phyloP scores from a whole-genome alignment of 1,140 invertebrate genomes.

The Episyrphus balteatus region DNA sequence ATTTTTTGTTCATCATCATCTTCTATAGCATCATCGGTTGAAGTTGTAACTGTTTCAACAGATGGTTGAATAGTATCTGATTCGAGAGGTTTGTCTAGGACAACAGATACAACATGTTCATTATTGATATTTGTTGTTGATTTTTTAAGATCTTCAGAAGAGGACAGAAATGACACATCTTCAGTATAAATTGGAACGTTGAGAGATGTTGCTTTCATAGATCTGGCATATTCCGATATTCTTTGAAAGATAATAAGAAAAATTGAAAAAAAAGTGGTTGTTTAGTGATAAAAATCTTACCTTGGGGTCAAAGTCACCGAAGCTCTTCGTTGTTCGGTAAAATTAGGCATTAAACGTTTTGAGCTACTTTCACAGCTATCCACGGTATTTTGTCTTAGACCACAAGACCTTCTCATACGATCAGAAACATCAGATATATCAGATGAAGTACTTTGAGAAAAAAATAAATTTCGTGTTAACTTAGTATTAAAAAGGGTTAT shows the following conservation, averaged over 20 bases:
- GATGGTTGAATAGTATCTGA: neutral
- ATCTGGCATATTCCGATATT: neutral
- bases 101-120: neutral
- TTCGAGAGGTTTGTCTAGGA: neutral
- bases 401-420: slow-evolving; percentile 43
- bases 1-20: neutral
- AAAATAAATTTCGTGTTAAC: neutral
- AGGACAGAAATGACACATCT: too few species aligned
- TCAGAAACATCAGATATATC: slow-evolving; percentile 53
- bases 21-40: neutral
- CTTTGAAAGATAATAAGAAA: neutral
- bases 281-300: slow-evolving; percentile 15
- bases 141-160: neutral
- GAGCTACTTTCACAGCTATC: slow-evolving; percentile 38
- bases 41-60: neutral
- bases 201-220: neutral
- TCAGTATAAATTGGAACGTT: too few species aligned
- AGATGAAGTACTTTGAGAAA: slow-evolving; percentile 48
- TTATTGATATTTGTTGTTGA: neutral
- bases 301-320: slow-evolving; percentile 32
- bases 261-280: too few species aligned
- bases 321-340: slow-evolving; percentile 32
- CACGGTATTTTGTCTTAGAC: slow-evolving; percentile 48
- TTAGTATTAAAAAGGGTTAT: neutral
- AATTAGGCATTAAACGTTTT: slow-evolving; percentile 22